Evolutionary conservation across 2,888 invertebrate genomes (phyloP), one percentile per base, ranked within the genome.

Genomic region (Pollenia griseotomentosa): DNA sequence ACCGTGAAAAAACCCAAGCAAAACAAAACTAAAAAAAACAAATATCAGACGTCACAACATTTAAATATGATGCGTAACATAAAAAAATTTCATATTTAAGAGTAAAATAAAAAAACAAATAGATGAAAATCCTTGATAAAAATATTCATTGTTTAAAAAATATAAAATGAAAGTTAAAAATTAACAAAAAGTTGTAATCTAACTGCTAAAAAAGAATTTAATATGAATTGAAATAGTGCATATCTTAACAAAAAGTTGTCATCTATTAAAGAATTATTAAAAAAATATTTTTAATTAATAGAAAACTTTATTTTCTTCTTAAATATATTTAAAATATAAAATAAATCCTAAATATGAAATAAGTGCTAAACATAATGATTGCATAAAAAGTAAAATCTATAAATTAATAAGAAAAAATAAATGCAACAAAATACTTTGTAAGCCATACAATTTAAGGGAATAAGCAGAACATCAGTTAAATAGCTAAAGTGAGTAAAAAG

Each of bases 1-100:
- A 59, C 16, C 14, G 51, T 48, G 33, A 11, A 55, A 14, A 44
- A 74, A 63, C 1, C 9, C 12, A 33, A 59, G n/a, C n/a, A 4
- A 44, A 53, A 14, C 7, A 51, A 70, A 70, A 48, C 14, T 19
- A 63, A 71, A 42, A 14, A 61, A 59, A 70, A 42, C 9, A 51
- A 79, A 65, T 16, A 66, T 61, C 42, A 71, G 16, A 78, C 14
- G 48, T 51, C 59, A 61, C 70, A 59, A 70, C 16, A 48, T 61
- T 59, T 14, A 19, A 70, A 70, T 19, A 16, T 59, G 33, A 46
- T 48, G 57, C 59, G n/a, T 11, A 57, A 12, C 53, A 48, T 16
- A 14, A 40, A 61, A 63, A 65, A 10, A 65, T 53, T 23, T 19
- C 40, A 46, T 40, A 10, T 44, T 2, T 19, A 68, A 19, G 19